Evolutionary conservation across 2,113 vertebrate genomes (phyloP).

Genomic region (Bufo bufo): DNA sequence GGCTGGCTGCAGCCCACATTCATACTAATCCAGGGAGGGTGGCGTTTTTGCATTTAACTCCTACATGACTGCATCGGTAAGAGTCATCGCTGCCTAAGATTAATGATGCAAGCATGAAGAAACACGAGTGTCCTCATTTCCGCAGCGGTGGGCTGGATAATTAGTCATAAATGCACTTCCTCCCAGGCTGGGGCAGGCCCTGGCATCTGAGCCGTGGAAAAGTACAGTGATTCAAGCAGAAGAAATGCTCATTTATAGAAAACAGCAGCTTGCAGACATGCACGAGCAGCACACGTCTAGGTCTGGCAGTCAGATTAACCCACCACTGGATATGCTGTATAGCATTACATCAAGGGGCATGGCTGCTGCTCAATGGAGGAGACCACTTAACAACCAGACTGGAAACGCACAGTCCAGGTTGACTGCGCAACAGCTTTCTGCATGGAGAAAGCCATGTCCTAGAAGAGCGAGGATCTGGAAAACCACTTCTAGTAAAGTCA

Average conservation of each 20-base stretch:
- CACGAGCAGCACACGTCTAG: not conserved
- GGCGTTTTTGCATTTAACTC: conserved; percentile 13
- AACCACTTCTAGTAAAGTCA: not conserved
- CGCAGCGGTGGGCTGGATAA: not conserved
- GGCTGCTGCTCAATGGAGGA: no score
- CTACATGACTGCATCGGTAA: not conserved
- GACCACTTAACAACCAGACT: no score
- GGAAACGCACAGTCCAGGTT: no score
- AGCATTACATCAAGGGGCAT: not conserved
- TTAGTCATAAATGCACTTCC: conserved; percentile 22
- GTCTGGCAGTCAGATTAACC: not conserved
- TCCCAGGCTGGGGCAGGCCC: not conserved
- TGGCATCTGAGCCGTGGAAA: not conserved
- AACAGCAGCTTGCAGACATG: conserved; percentile 18
- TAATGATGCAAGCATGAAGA: not conserved
- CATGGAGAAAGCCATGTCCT: no score
- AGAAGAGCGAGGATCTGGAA: not conserved
- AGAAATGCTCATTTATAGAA: conserved; percentile 10
- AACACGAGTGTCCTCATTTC: not conserved
- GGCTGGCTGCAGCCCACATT: not conserved
- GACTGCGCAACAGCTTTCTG: no score
- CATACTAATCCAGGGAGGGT: not conserved
- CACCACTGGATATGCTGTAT: not conserved
- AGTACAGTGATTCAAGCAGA: not conserved
- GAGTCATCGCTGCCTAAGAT: not conserved